Base-by-base conservation (phyloP, 2,888 invertebrate species). In the Netelia melanura region DNA sequence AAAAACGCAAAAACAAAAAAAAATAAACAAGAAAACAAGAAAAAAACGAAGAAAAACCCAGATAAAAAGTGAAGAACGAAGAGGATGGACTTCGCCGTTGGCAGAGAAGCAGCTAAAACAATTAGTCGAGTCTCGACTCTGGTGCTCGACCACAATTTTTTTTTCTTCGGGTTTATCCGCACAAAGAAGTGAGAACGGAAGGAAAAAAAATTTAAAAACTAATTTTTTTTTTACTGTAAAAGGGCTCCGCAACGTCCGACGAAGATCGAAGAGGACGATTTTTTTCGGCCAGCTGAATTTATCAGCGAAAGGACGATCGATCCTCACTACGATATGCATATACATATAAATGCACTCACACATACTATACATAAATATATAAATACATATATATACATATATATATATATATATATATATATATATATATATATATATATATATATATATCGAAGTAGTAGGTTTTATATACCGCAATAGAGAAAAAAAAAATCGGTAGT, bases 391-490 rank as follows among this genome's bases (percentile, higher is more conserved):
- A 62, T 56, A 78, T 76, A 85, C 10, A 84, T 65, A 85, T 76
- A 84, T 62, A 79, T 81, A 67, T 68, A 74, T 80, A 81, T 72
- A 48, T 56, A 79, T 48, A 71, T 62, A 48, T 65, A 54, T 71
- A 80, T 65, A 79, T 67, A 68, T 78, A 78, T 86, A 89, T 88
- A 48, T 56, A 79, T 48, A 71, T 62, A 48, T 65, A 54, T 71
- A 80, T 65, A 79, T 67, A 68, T 78, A 78, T 86, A 89, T 88
- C 86, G 88, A 87, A 88, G 86, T 86, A 86, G 89, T 89, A 90
- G 89, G 85, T 91, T 90, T 91, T 89, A 88, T 90, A 89, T 87
- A 88, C 86, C 87, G 87, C 87, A 86, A 87, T 89, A 88, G 88
- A 86, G 84, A 85, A 79, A 68, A 85, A 79, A 68, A 58, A 83